Evolutionary conservation across 2,888 invertebrate species (phyloP), one percentile per base, ranked within the genome.

Genomic region (Drosophila multiciliata): DNA sequence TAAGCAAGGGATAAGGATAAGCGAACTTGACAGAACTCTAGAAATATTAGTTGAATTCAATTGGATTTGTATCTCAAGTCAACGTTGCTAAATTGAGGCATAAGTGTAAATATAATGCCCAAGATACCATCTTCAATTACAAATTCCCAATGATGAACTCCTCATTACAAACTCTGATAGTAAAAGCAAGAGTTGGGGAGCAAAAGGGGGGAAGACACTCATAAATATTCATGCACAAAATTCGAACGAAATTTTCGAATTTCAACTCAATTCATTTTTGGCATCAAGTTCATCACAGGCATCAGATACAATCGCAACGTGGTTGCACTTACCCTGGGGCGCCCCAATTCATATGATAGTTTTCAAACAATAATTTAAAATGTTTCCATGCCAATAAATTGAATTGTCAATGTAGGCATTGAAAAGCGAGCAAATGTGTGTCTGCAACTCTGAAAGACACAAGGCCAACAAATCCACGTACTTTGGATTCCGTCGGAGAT

Each of bases 321-420:
- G 12, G 42, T 15, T 33, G 35, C 32, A 67, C 17, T 33, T 38
- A 11, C 60, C 79, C 62, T 32, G 45, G 64, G 71, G 61, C 49
- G 26, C 4, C 29, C 49, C 75, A 59, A 54, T 70, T 75, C 59
- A 59, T 57, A 60, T 61, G 66, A 67, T 80, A 78, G 78, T 71
- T 77, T 66, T 71, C 70, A 80, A 83, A 72, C 81, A 83, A 72
- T 83, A 83, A 83, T 83, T 87, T 83, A 75, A 70, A 75, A 67
- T 71, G 77, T 80, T 83, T 66, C 73, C 67, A 60, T 62, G 71
- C 66, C 85, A 87, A 77, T 82, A 82, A 87, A 83, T 87, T 87
- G 80, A 83, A 85, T 87, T 88, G 80, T 82, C 83, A 61, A 23
- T 59, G 61, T 66, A 58, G 62, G 54, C 66, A 64, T 4, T 40